Base-by-base conservation (phyloP, 2,113 vertebrate species). In the Silurus glanis region DNA sequence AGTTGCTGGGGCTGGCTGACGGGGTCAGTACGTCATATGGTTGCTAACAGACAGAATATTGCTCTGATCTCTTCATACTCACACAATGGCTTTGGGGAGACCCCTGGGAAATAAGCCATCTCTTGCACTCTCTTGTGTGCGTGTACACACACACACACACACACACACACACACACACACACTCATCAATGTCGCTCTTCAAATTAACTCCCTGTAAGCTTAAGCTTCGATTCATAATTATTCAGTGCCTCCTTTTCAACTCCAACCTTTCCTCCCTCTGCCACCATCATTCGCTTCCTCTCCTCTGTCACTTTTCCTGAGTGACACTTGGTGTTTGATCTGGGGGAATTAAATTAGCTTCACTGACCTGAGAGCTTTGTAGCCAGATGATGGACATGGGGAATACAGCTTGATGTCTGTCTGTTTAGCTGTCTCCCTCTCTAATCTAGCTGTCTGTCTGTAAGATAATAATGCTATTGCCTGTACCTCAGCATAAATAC, bases 131-230 rank as follows among this genome's bases (percentile, higher is more conserved):
- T 89, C 93, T 91, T 91, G 91, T 92, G 23, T 61, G 17, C 80
- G 5, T n/a, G 19, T 79, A 47, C 83, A 59, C 84, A 59, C 56
- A 45, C 74, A 49, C 69, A 37, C 85, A 79, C 75, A 69, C 84
- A 71, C 67, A 81, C 87, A 83, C 84, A 88, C 89, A 84, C 81
- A 86, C 89, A 88, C 82, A 67, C 86, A 87, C 86, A 59, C 25
- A 75, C 78, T 80, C 80, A 85, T 82, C 80, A 85, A 47, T 83
- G 71, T 78, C 83, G 12, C 93, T 93, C 93, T 92, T 95, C 92
- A 95, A 95, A 96, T 96, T 94, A 96, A 95, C 93, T 95, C 93
- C 92, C 94, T 92, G 91, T 93, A 95, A 95, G 93, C 94, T 94
- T 94, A 95, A 94, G 93, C 92, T 93, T 92, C 66, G 93, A 93